Conservation (phyloP, 1,140 invertebrate species). For the Cardiocondyla obscurior region DNA sequence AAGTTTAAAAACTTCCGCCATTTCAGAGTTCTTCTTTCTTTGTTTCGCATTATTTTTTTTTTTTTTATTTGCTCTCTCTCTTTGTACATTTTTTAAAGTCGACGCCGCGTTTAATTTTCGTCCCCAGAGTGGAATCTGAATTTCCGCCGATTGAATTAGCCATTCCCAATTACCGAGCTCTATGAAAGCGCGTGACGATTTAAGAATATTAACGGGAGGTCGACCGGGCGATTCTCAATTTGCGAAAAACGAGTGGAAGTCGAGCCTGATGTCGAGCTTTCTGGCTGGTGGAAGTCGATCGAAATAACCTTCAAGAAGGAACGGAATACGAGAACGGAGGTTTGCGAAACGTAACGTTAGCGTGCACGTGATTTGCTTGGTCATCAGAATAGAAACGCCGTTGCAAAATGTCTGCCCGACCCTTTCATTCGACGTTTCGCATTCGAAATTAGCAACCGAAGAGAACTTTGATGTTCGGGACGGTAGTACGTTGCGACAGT, state of each 20-base stretch:
- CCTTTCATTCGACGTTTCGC: constrained; percentile 30
- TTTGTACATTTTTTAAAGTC: background rate
- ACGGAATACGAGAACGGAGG: background rate
- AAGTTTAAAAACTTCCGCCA: background rate
- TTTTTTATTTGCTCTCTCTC: background rate
- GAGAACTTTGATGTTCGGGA: constrained; percentile 27
- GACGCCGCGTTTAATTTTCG: constrained; percentile 8
- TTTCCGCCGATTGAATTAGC: constrained; percentile 19
- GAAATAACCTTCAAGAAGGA: background rate
- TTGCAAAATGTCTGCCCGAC: background rate
- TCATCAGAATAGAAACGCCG: constrained; percentile 5
- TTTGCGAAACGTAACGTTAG: constrained; percentile 24
- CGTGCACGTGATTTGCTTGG: background rate
- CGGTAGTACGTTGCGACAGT: background rate
- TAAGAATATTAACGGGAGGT: constrained; percentile 10
- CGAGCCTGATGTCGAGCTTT: background rate
- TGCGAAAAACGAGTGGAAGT: constrained; percentile 17
- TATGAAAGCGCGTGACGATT: background rate
- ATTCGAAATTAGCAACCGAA: constrained; percentile 28
- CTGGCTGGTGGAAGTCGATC: background rate
- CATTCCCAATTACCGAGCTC: constrained; percentile 7
- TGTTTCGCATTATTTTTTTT: background rate
- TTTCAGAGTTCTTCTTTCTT: background rate
- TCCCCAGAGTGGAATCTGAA: background rate
- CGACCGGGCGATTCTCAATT: background rate